phyloP scores from a whole-genome alignment of 2,888 invertebrate species.

The Xiphydria camelus region DNA sequence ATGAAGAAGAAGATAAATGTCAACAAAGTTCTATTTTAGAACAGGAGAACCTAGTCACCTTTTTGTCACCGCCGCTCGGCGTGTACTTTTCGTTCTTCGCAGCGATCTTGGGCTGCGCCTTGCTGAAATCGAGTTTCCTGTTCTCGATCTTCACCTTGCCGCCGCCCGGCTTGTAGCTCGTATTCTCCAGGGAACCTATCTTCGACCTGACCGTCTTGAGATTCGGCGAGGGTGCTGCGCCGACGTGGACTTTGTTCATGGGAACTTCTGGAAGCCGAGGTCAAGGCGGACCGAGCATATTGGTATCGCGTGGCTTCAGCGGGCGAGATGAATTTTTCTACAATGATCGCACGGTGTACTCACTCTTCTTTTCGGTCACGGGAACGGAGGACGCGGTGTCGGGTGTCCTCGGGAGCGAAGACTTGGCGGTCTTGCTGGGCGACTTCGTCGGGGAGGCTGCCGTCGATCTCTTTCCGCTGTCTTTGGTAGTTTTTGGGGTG shows the following conservation, averaged over 20 bases:
- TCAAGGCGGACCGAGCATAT: neutral
- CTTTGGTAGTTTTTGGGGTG: constrained; percentile 61
- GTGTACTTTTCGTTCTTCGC: constrained; percentile 88
- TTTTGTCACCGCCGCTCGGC: constrained; percentile 88
- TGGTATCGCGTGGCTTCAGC: no score
- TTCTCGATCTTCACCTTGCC: constrained; percentile 87
- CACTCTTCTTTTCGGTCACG: constrained; percentile 74
- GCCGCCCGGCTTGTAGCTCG: constrained; percentile 86
- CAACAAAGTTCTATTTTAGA: neutral
- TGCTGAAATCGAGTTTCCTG: constrained; percentile 82
- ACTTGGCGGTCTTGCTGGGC: constrained; percentile 65
- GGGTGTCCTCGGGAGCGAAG: constrained; percentile 71
- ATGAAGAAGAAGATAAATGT: no score
- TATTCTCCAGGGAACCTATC: constrained; percentile 89
- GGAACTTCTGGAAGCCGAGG: constrained; percentile 70
- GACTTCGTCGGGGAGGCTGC: constrained; percentile 60
- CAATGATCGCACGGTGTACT: constrained; percentile 43
- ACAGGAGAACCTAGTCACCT: constrained; percentile 67
- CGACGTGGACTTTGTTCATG: constrained; percentile 92
- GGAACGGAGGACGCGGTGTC: constrained; percentile 63
- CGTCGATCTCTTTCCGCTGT: constrained; percentile 56
- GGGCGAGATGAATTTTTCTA: no score
- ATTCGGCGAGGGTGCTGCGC: constrained; percentile 89
- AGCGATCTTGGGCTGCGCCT: constrained; percentile 83
- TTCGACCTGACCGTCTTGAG: constrained; percentile 89